Percentiles rank a stretch among this genome's conserved stretches.
phyloP scores from a whole-genome alignment of 2,888 invertebrate species.

The Oscheius sp. region DNA sequence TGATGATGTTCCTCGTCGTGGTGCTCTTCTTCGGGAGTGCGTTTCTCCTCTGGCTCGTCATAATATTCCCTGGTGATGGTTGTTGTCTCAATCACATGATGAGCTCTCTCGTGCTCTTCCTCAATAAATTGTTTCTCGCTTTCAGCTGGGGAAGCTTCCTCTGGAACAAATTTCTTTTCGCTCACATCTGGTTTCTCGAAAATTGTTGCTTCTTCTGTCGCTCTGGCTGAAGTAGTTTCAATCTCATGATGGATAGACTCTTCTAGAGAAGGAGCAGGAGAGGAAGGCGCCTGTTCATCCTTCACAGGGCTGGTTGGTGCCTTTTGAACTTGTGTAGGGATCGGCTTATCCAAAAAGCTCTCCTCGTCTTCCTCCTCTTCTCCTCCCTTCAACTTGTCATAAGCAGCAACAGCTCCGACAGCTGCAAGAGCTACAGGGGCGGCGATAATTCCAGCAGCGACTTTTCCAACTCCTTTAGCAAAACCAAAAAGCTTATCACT shows the following conservation, averaged over 20 bases:
- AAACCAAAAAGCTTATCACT: constrained; percentile 23
- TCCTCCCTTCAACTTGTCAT: constrained; percentile 10
- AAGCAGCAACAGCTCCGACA: constrained; percentile 49
- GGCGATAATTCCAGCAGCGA: constrained; percentile 53
- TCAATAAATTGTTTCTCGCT: neutral
- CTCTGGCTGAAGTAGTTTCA: constrained; percentile 19
- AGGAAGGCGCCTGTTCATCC: too few species aligned
- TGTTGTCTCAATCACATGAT: neutral
- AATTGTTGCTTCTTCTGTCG: neutral
- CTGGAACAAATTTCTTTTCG: neutral
- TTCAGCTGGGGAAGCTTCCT: neutral
- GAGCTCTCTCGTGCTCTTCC: neutral
- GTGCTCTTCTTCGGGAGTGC: constrained; percentile 18
- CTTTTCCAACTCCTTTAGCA: constrained; percentile 49
- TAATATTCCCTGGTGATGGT: constrained; percentile 3
- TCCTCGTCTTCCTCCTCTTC: constrained; percentile 3
- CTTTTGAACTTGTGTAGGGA: too few species aligned
- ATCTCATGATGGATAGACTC: neutral
- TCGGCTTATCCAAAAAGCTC: too few species aligned
- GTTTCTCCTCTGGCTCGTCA: neutral
- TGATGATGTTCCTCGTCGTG: constrained; percentile 6
- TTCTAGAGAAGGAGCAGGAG: too few species aligned
- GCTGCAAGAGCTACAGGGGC: constrained; percentile 55
- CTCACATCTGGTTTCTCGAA: neutral
- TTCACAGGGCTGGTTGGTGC: neutral